Evolutionary conservation across 2,797 vertebrate genomes (phyloP), one percentile per base, ranked within the genome.

Genomic region (Menidia menidia): DNA sequence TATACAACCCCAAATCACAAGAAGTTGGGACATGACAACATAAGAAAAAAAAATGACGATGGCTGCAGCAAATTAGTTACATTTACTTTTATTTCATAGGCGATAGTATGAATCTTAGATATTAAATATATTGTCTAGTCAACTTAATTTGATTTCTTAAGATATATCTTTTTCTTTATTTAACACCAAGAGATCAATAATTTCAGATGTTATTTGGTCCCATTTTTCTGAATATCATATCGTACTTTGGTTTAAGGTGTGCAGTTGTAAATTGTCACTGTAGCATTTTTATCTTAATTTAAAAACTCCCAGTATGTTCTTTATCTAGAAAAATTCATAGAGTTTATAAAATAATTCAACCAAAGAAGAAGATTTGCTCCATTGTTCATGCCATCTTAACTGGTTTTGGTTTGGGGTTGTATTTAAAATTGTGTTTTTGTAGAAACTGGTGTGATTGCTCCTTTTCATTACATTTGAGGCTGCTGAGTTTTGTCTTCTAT

Each of bases 371-470:
- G 6, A 18, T 8, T 48, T 9, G 10, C 14, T 48, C 16, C 3
- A 15, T 44, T 44, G 14, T 15, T 15, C 16, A 45, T 45, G 13
- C 10, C 10, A 25, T 30, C 25, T 19, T 19, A 31, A 19, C 25
- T 52, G 25, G 30, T 52, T 31, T 12, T 52, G 12, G 9, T 25
- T 19, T 30, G 50, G 19, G 50, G 12, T 12, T 62, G 47, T 64
- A 41, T 30, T 39, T 6, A 10, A 7, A 57, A 19, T 15, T 52
- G 61, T 10, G 47, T 30, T 47, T 41, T 9, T 60, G 41, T 58
- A 42, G 30, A 70, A 45, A 66, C 78, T 84, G 81, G 76, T 85
- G 81, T 88, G 80, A 82, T 83, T 74, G 56, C 13, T 54, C 30
- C 61, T 71, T 19, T 42, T 30, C 1, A 35, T 76, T 83, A 77